Evolutionary conservation across 1,140 invertebrate genomes (phyloP).

Genomic region (Harlomillsia oculata): DNA sequence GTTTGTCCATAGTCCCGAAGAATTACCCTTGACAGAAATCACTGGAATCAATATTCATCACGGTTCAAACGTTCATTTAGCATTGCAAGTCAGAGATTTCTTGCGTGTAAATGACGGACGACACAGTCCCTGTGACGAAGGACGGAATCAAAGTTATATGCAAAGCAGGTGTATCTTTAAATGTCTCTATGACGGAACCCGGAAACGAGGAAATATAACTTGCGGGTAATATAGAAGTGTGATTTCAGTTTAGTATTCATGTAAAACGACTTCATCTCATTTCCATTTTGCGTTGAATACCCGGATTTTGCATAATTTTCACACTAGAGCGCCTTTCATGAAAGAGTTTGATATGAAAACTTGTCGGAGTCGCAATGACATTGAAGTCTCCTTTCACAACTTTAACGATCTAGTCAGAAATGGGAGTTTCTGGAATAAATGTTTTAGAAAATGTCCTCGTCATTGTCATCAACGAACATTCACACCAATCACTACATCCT

Average conservation of each 20-base stretch:
- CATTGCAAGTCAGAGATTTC: constrained; percentile 6
- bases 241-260: not conserved
- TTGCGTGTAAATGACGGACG: not conserved
- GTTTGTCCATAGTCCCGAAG: not conserved
- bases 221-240: not conserved
- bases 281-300: no score
- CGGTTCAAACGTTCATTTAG: not conserved
- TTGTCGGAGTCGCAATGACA: not conserved
- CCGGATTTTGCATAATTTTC: no score
- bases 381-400: not conserved
- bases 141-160: not conserved
- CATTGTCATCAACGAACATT: not conserved
- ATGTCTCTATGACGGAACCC: not conserved
- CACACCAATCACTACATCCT: constrained; percentile 10
- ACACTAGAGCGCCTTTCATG: constrained; percentile 7
- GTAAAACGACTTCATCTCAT: not conserved
- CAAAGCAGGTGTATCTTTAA: constrained; percentile 7
- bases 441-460: constrained; percentile 4
- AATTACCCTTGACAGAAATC: constrained; percentile 1
- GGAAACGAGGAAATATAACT: not conserved
- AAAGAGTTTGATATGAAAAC: constrained; percentile 1
- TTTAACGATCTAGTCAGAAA: not conserved
- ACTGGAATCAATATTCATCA: constrained; percentile 14
- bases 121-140: not conserved
- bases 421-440: constrained; percentile 8